Evolutionary conservation across 2,113 vertebrate species (phyloP).

Genomic region (Egretta garzetta): DNA sequence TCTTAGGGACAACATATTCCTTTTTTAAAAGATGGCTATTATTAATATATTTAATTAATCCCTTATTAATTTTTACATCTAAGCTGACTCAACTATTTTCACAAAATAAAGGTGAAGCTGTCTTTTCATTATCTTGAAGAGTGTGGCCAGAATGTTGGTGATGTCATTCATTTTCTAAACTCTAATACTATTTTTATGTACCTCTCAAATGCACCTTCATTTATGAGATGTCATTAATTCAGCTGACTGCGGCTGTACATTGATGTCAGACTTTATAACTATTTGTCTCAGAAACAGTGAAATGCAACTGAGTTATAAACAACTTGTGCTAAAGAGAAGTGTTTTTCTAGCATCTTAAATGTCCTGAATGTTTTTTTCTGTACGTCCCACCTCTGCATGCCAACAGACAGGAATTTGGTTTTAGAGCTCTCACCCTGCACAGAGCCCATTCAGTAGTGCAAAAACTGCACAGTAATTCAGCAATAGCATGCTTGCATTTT

Average conservation of each 20-base stretch:
- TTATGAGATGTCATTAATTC: neutral
- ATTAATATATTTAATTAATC: neutral
- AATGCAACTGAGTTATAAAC: neutral
- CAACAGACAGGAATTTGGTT: neutral
- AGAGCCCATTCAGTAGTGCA: neutral
- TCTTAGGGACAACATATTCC: neutral
- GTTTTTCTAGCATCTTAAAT: neutral
- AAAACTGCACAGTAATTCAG: neutral
- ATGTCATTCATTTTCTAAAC: neutral
- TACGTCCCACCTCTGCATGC: neutral
- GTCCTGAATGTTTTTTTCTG: neutral
- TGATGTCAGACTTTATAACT: neutral
- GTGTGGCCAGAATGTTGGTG: neutral
- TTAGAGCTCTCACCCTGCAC: neutral
- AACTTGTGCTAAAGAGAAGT: neutral
- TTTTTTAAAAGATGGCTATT: neutral
- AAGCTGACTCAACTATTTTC: neutral
- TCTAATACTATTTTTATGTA: neutral
- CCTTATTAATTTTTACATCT: neutral
- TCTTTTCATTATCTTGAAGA: neutral
- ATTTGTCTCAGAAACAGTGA: neutral
- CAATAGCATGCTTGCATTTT: neutral
- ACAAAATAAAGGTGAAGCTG: neutral
- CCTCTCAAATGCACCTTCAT: neutral
- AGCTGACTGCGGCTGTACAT: neutral